phyloP scores from a whole-genome alignment of 1,140 invertebrate genomes.

The Teleopsis dalmanni region DNA sequence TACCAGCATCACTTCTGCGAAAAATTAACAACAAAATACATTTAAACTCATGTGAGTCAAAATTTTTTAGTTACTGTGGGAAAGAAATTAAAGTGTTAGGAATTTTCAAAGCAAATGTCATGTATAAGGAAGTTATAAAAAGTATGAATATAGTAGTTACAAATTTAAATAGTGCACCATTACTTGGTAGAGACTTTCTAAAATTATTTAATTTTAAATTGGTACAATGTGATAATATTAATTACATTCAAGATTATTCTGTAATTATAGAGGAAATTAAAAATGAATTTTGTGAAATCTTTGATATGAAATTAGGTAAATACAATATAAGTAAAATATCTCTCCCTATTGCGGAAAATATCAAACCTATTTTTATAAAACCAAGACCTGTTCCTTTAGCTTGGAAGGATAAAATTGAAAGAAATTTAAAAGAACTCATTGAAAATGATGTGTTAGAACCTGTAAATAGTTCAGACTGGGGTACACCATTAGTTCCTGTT shows the following conservation, averaged over 20 bases:
- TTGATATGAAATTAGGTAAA: neutral
- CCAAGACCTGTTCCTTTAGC: neutral
- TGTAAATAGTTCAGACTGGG: neutral
- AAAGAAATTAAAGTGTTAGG: neutral
- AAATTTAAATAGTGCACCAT: neutral
- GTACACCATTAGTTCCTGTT: neutral
- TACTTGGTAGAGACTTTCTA: slow-evolving; percentile 3
- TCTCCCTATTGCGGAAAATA: slow-evolving; percentile 16
- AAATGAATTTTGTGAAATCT: neutral
- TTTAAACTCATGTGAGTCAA: neutral
- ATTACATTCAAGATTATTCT: neutral
- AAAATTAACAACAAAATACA: neutral
- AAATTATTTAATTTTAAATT: neutral
- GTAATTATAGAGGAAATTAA: neutral
- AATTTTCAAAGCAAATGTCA: neutral
- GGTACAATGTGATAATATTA: too few species aligned
- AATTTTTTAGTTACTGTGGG: neutral
- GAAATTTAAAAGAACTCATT: slow-evolving; percentile 14
- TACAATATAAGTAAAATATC: neutral
- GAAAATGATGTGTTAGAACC: neutral
- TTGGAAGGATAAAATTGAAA: neutral
- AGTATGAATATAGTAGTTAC: neutral
- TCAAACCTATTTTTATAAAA: neutral
- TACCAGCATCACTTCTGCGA: neutral
- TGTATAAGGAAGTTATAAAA: neutral